Conservation (phyloP, 2,113 vertebrate species). For the Scophthalmus maximus region DNA sequence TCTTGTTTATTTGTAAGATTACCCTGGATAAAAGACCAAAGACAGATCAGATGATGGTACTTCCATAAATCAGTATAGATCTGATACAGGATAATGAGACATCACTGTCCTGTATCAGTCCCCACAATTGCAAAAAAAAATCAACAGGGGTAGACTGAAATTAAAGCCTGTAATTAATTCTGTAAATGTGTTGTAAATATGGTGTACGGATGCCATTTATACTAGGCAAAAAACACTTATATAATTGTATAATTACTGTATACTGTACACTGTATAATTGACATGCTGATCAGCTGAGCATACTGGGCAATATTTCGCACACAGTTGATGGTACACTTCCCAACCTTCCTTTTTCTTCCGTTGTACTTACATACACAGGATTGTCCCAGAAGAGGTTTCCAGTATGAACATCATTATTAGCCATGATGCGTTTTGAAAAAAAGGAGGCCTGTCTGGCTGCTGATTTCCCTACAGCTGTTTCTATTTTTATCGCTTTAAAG, state of each 20-base stretch:
- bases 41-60: not conserved
- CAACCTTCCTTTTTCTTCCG: not conserved
- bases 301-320: too few relatives aligned
- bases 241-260: too few relatives aligned
- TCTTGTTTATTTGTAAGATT: slow-evolving; percentile 9
- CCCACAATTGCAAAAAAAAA: too few relatives aligned
- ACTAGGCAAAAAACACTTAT: too few relatives aligned
- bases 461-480: not conserved
- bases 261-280: too few relatives aligned
- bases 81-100: not conserved
- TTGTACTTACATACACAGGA: not conserved
- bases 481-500: not conserved
- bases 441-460: not conserved
- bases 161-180: not conserved
- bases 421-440: not conserved
- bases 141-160: not conserved
- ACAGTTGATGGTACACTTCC: too few relatives aligned
- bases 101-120: too few relatives aligned
- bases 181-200: not conserved
- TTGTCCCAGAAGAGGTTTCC: not conserved
- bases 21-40: not conserved
- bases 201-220: too few relatives aligned
- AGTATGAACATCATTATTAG: not conserved
- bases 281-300: not conserved
- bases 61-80: not conserved